Base-by-base conservation (phyloP, 2,113 vertebrate species). In the Carlito syrichta region DNA sequence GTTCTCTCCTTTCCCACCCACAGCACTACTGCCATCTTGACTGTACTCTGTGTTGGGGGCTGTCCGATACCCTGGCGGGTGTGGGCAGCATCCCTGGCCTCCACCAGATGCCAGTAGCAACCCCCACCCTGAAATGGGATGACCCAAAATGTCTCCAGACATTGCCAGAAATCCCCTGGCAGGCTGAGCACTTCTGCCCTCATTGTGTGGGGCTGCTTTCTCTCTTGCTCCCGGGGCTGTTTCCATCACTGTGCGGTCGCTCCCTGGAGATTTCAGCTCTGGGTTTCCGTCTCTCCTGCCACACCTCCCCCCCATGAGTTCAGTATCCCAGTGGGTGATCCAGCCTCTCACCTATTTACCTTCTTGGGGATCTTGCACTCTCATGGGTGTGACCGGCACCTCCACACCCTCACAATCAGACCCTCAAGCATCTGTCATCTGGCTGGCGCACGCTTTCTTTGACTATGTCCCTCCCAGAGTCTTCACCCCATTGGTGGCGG, bases 11-110 rank as follows among this genome's bases (percentile, higher is more conserved):
- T 35, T 35, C 40, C 73, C 9, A 52, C 12, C 23, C 85, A 93
- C 10, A 0, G 52, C 6, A 6, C 14, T 3, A 0, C 5, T 0
- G 62, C 23, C 3, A 0, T 17, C 4, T 19, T 35, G 86, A 9
- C 60, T 54, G 25, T 11, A 1, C 3, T 40, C 54, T 58, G 52
- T 17, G 9, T 20, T n/a, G 60, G 45, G 52, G 27, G 32, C 60
- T 9, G 35, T 30, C 62, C 48, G 45, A n/a, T 43, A 25, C 4
- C 0, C 8, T 8, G 56, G n/a, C n/a, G n/a, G n/a, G n/a, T n/a
- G n/a, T n/a, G n/a, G n/a, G n/a, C n/a, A n/a, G 38, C 73, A 62
- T 27, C 48, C 62, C 17, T 19, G 5, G 27, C 30, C 30, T 52
- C 90, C 66, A 56, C 56, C 0, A 0, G 35, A 22, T 13, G 22